Base-by-base conservation (phyloP, 2,113 vertebrate genomes). In the Dasyornis broadbenti region DNA sequence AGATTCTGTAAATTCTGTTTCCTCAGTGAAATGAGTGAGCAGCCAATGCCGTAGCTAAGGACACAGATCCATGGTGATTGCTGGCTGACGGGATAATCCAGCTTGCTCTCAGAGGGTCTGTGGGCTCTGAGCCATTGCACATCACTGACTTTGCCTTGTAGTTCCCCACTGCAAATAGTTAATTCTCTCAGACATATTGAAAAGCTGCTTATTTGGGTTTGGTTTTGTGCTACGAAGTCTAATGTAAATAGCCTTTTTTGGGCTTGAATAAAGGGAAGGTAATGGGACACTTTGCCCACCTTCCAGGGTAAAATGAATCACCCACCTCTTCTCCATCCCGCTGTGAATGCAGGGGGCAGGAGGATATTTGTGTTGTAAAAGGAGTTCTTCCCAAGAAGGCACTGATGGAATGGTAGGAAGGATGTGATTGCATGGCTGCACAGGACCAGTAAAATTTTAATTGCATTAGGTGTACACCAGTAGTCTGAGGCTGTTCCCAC, bases 11-110 rank as follows among this genome's bases (percentile, higher is more conserved):
- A 90, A 28, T 60, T 76, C 66, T 37, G 16, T 91, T 92, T 96
- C 92, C 86, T 79, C 52, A 6, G 93, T 35, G 90, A 53, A 60
- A 93, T 57, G 53, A 49, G 37, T 60, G 83, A 80, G 89, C 88
- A 56, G 76, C 15, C 10, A 11, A 66, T 39, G 79, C 86, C 0
- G 59, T 73, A 63, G 90, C 83, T 83, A 56, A 47, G 76, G 86
- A 44, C 89, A 83, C 33, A 5, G 66, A 16, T 28, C 69, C 23
- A 27, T 3, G 37, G 59, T 7, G 16, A 30, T 40, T 15, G 14
- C 63, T 0, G 4, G 37, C 47, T 54, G 49, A 5, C 0, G 0
- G 70, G 78, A 28, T n/a, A 6, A 44, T 91, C 53, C 47, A 63
- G 80, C 49, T 33, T 49, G 35, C 40, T 26, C 23, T 13, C 56